Percentiles rank a stretch among this genome's conserved stretches.
These are phyloP conservation scores for Eulemur albifrons DNA, from an alignment of 2,797 vertebrate genomes.

Conservation along the genomic window DNA sequence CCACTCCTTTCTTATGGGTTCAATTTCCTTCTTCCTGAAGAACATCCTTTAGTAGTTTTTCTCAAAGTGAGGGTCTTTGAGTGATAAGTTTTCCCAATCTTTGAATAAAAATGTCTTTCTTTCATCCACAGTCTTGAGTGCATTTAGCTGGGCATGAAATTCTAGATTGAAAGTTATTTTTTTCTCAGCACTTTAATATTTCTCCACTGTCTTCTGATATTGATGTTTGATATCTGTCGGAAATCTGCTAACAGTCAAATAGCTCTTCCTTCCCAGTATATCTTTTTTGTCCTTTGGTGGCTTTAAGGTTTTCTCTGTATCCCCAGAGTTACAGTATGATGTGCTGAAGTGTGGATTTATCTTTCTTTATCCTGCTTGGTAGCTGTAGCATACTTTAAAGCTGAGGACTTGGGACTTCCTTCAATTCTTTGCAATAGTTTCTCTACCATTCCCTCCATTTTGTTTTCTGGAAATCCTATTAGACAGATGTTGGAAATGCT, in stretches of 20 bases:
- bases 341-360: neutral
- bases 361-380: neutral
- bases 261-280: neutral
- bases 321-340: neutral
- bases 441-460: neutral
- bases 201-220: neutral
- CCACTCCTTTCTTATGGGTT: conserved; percentile 11
- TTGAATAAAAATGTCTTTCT: neutral
- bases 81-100: neutral
- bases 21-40: conserved; percentile 14
- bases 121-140: neutral
- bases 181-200: neutral
- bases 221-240: neutral
- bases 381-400: neutral
- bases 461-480: conserved; percentile 7
- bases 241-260: neutral
- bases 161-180: neutral
- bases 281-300: neutral
- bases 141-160: neutral
- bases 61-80: neutral
- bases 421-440: neutral
- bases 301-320: neutral
- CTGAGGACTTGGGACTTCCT: neutral
- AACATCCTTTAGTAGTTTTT: neutral
- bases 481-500: neutral